Evolutionary conservation across 2,797 vertebrate species (phyloP), one percentile per base, ranked within the genome.

Genomic region (Myiotriccus ornatus): DNA sequence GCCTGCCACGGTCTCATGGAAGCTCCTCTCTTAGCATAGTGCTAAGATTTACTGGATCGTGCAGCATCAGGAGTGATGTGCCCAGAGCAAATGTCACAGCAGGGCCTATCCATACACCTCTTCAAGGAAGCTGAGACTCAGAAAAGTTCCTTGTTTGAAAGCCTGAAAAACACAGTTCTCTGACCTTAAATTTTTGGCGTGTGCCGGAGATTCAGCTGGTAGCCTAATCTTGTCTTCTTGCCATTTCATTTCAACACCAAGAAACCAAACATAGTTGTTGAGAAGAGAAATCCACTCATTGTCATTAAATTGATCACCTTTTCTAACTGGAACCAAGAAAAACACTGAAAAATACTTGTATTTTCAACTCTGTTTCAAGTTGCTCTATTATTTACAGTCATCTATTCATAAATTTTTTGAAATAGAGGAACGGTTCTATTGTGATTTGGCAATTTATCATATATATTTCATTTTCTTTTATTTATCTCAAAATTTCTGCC

Each of bases 321-420:
- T 90, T 64, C 49, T 56, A 83, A 60, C 20, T n/a, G 27, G 9
- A 43, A 82, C 37, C 34, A 92, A 93, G 47, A 91, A 59, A 84
- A 94, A 24, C 59, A 88, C 8, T 57, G 15, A 63, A 71, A 87
- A 86, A 30, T 2, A 2, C 22, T 68, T 19, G 1, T 12, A 52
- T 55, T 94, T 86, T 95, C 35, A 81, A 47, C 55, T 87, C 24
- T 47, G 37, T 67, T 94, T 82, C 52, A 93, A 52, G 9, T 14
- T 57, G 5, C 4, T 74, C 37, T 91, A 10, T 71, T 68, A 39
- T 77, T 89, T 41, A 87, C 37, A 21, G 28, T 34, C 13, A 57
- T 34, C 52, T 73, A 41, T 14, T 8, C 50, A 67, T 56, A 84
- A 41, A 30, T 79, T n/a, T 63, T 43, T 22, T 55, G 15, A 87